Conservation (phyloP, 2,888 invertebrate genomes). For the Ctena decussata region DNA sequence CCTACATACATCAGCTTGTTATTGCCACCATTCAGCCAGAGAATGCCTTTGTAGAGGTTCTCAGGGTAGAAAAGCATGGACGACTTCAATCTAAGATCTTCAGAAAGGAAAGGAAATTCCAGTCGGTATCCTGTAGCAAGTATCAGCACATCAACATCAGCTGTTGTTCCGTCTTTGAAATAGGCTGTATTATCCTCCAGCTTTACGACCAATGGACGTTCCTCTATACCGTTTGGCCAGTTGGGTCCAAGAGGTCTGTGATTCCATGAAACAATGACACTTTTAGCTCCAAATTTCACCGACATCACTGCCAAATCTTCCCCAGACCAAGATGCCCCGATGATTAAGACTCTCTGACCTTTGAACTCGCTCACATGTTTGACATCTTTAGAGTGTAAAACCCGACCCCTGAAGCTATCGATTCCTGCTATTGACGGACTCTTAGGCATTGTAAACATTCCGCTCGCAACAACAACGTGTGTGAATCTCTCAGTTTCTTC, state of each 20-base stretch:
- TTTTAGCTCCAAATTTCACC: not conserved
- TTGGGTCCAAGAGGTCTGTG: not conserved
- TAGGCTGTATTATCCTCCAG: not conserved
- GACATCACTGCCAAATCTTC: conserved; percentile 25
- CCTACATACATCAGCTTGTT: conserved; percentile 2
- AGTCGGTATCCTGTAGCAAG: not conserved
- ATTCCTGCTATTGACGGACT: conserved; percentile 18
- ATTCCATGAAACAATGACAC: not conserved
- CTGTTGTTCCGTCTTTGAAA: not conserved
- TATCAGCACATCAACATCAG: not conserved
- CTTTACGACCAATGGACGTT: conserved; percentile 15
- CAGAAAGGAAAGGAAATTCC: not conserved
- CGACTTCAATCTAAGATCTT: not conserved
- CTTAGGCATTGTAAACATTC: conserved; percentile 14
- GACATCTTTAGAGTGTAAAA: conserved; percentile 36
- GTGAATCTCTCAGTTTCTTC: conserved; percentile 9
- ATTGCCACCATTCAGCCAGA: not conserved
- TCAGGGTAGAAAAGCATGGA: not conserved
- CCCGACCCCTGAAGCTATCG: conserved; percentile 14
- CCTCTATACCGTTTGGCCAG: conserved; percentile 17
- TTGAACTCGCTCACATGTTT: conserved; percentile 14
- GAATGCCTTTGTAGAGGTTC: too few relatives aligned
- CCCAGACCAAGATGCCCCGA: conserved; percentile 12
- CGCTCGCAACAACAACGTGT: conserved; percentile 21
- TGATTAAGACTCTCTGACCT: conserved; percentile 12